These are phyloP conservation scores for Nephrotoma guestfalica DNA, from an alignment of 2,888 invertebrate genomes.

Conservation along the genomic window DNA sequence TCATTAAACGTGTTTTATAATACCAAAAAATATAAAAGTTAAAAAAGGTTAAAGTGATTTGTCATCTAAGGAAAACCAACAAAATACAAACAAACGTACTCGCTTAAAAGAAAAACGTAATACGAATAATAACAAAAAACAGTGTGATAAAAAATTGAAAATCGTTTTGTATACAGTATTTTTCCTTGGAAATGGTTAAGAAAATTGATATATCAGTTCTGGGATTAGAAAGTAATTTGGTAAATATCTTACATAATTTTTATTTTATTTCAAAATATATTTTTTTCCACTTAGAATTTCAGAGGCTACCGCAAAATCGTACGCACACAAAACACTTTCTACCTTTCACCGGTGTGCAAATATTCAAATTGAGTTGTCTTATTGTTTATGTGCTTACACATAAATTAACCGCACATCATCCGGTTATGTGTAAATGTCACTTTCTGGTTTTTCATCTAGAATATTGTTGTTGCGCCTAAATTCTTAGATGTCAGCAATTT, in stretches of 20 bases:
- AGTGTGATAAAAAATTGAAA: not conserved
- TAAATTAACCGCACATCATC: no score
- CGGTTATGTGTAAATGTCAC: no score
- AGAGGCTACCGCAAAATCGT: no score
- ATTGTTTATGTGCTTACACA: no score
- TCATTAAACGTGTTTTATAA: not conserved
- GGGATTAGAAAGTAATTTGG: conserved; percentile 12
- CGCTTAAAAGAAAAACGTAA: not conserved
- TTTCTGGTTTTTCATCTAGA: no score
- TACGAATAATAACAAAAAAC: not conserved
- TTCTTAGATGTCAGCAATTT: no score
- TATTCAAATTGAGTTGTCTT: no score
- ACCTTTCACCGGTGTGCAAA: no score
- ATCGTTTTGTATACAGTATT: not conserved
- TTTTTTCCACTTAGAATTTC: no score
- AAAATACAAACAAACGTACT: not conserved
- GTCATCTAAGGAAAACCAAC: not conserved
- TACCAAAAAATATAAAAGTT: not conserved
- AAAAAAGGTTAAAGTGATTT: not conserved
- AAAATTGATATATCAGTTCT: conserved; percentile 11
- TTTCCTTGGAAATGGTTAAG: conserved; percentile 3
- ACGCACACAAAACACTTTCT: no score
- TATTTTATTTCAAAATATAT: not conserved
- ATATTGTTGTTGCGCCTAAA: no score
- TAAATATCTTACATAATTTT: conserved; percentile 9